A percentile compares a stretch with the other conserved stretches of the same genome.
These are phyloP conservation scores for Busseola fusca DNA, from an alignment of 2,888 invertebrate species.

Conservation along the genomic window DNA sequence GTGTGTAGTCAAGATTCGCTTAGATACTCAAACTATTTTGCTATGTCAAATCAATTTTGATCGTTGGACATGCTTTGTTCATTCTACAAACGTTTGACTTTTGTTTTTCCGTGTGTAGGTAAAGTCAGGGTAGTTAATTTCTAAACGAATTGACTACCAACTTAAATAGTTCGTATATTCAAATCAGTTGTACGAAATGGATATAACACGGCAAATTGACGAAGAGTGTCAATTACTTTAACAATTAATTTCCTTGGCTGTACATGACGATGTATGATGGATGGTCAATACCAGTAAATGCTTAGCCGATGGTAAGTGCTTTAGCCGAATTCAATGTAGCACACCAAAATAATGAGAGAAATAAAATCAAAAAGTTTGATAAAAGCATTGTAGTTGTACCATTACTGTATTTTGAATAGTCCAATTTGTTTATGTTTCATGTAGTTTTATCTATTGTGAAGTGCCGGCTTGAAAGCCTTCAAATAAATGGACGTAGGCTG, in stretches of 20 bases:
- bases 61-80: background rate
- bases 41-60: background rate
- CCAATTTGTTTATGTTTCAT: background rate
- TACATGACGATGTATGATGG: too few species aligned
- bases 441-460: conserved; percentile 2
- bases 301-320: background rate
- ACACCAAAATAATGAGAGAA: background rate
- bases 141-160: background rate
- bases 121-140: background rate
- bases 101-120: background rate
- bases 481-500: background rate
- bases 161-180: background rate
- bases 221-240: too few species aligned
- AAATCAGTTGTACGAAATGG: background rate
- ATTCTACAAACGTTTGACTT: background rate
- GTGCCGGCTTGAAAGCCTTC: background rate
- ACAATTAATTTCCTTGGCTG: background rate
- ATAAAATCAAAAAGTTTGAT: background rate
- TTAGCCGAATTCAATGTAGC: background rate
- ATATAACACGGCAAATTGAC: background rate
- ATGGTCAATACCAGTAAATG: background rate
- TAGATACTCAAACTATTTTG: background rate
- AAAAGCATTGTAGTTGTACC: background rate
- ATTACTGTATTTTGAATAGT: background rate
- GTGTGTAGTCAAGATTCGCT: background rate